Base-by-base conservation (phyloP, 2,888 invertebrate species). In the Acrobasis suavella region DNA sequence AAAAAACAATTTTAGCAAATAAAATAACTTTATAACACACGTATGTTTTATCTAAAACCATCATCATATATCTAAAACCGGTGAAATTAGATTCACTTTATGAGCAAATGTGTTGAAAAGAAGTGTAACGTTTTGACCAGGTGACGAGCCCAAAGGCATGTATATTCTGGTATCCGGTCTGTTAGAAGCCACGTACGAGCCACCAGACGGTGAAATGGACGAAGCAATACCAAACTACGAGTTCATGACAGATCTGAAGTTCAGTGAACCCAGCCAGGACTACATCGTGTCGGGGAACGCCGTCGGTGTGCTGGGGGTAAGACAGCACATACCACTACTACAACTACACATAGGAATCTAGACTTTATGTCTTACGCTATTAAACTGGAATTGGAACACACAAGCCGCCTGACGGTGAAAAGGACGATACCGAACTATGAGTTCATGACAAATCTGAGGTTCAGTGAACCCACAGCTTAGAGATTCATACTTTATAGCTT, bases 241-340 rank as follows among this genome's bases (percentile, higher is more conserved):
- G 70, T 93, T 93, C 69, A 75, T 93, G 9, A 85, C 90, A 0
- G 91, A 93, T 51, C 69, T 93, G 9, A 87, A 91, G 69, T 93
- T 93, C 67, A 77, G 80, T 0, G 88, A 91, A 3, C 88, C 87
- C 0, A 82, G 88, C 39, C 87, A 87, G 56, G 94, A 95, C 68
- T 94, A 93, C 67, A 89, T 95, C 14, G 93, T 94, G 1, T 93
- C 94, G 0, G 95, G 95, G 1, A 94, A 93, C 62, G 93, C 94
- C 9, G 84, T 95, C 17, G 95, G 95, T 0, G 94, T 95, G 42
- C 77, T 94, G 42, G 93, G 94, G 64, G 89, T 94, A 67, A 75
- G 74, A 12, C 12, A 39, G 6, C 2, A 42, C 10, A 42, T 71
- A 62, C 15, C 6, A 50, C 10, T 16, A 59, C 37, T 6, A 9